Evolutionary conservation across 2,888 invertebrate species (phyloP), one percentile per base, ranked within the genome.

Genomic region (Lagria hirta): DNA sequence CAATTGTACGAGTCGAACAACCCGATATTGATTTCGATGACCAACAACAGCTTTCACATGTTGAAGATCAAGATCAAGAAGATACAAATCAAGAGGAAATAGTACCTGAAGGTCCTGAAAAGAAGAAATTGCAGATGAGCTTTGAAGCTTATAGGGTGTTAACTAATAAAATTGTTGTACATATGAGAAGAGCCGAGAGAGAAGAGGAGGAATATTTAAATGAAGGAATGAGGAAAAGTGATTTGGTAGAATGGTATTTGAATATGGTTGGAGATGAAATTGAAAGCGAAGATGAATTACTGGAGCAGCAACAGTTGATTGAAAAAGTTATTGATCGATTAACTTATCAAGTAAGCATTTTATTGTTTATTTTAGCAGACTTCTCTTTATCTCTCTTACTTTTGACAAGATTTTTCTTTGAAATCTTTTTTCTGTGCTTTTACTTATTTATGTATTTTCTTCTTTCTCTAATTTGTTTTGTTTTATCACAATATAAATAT

Each of bases 1-100:
- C 96, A 0, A 96, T 98, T 51, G 93, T 98, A 54, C 82, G 97
- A 21, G 96, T 99, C 10, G 98, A 98, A 62, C 96, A 97, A 63
- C 97, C 98, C 0, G 98, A 99, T 66, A 92, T 99, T 34, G 87
- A 93, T 66, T 74, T 98, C 49, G 91, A 91, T 35, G 92, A 91
- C 45, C 89, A 90, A 20, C 82, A 82, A 7, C 74, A 75, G 73
- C n/a, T n/a, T n/a, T n/a, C n/a, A n/a, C n/a, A n/a, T n/a, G n/a
- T n/a, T n/a, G n/a, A n/a, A n/a, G 20, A 18, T 18, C 20, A n/a
- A 4, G 20, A 74, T 16, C 62, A 62, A 5, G 64, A 64, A 1
- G 55, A 60, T 6, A 66, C 66, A 57, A 64, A 61, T 4, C 48
- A 49, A 15, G 52, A 52, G 3, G 50, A 54, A 7, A 77, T 79